A percentile compares a stretch with the other conserved stretches of the same genome.
Conservation (phyloP, 1,140 invertebrate species). For the Procambarus virginalis region DNA sequence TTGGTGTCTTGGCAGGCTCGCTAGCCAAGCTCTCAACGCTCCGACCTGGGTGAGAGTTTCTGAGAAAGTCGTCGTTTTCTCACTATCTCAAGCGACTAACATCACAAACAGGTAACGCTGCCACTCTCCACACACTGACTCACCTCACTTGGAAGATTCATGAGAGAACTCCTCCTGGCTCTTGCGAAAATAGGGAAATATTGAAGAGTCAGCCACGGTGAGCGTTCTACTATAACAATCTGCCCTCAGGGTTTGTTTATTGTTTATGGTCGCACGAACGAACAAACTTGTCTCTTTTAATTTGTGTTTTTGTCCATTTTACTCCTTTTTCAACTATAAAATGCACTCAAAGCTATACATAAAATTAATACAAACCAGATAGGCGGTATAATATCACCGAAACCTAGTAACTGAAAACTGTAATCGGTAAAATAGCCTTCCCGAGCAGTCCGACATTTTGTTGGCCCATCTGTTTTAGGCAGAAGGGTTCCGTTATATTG, state of each 20-base stretch:
- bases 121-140: constrained; percentile 32
- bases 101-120: constrained; percentile 7
- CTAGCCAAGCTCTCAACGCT: constrained; percentile 28
- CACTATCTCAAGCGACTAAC: constrained; percentile 37
- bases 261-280: constrained; percentile 68
- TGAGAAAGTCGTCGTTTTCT: constrained; percentile 61
- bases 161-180: constrained; percentile 54
- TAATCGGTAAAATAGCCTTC: constrained; percentile 63
- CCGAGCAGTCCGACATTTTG: constrained; percentile 63
- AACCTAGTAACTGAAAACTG: constrained; percentile 27
- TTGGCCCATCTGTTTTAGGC: constrained; percentile 55
- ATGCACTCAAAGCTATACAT: neutral
- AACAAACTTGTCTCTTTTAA: constrained; percentile 58
- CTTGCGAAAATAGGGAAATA: constrained; percentile 51
- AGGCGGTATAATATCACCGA: neutral
- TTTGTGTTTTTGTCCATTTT: constrained; percentile 47
- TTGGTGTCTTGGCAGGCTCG: constrained; percentile 30
- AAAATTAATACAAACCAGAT: neutral
- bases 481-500: constrained; percentile 48
- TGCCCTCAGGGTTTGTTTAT: constrained; percentile 66
- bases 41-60: constrained; percentile 59
- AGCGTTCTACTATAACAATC: constrained; percentile 47
- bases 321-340: neutral
- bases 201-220: constrained; percentile 34
- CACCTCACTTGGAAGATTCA: constrained; percentile 51